Evolutionary conservation across 2,113 vertebrate species (phyloP).

Genomic region (Sinocyclocheilus anshuiensis): DNA sequence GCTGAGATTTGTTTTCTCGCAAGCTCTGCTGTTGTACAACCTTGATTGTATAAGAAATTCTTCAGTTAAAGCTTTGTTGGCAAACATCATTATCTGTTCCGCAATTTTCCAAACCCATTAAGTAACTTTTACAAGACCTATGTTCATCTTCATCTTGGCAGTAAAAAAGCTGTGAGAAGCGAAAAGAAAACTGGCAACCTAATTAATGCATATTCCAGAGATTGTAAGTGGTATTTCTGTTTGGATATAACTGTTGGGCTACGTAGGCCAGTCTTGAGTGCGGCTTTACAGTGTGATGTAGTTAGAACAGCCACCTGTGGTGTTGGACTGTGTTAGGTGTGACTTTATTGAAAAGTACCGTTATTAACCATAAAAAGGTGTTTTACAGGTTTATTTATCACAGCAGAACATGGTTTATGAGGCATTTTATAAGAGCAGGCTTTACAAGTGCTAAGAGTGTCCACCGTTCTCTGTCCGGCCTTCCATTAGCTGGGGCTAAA

Average conservation of each 20-base stretch:
- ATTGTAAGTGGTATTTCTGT: neutral
- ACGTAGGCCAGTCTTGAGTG: neutral
- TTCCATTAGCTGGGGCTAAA: conserved; percentile 18
- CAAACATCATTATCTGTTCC: neutral
- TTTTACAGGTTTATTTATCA: conserved; percentile 32
- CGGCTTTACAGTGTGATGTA: neutral
- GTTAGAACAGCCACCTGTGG: neutral
- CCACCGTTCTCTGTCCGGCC: neutral
- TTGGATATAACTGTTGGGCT: neutral
- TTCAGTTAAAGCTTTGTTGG: conserved; percentile 2
- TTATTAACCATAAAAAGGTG: neutral
- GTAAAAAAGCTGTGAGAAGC: neutral
- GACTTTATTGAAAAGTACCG: conserved; percentile 15
- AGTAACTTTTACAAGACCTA: conserved; percentile 12
- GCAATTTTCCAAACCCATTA: conserved; percentile 1
- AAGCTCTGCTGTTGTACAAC: neutral
- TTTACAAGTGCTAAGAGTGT: neutral
- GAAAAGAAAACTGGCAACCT: neutral
- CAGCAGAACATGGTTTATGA: conserved; percentile 30
- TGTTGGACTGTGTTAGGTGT: neutral
- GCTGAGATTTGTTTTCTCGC: neutral
- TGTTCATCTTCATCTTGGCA: neutral
- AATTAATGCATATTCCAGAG: neutral
- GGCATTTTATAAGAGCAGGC: conserved; percentile 4
- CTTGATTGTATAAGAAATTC: neutral